These are phyloP conservation scores for Drosophila aff. DNA, from an alignment of 1,140 invertebrate species.

Conservation along the genomic window DNA sequence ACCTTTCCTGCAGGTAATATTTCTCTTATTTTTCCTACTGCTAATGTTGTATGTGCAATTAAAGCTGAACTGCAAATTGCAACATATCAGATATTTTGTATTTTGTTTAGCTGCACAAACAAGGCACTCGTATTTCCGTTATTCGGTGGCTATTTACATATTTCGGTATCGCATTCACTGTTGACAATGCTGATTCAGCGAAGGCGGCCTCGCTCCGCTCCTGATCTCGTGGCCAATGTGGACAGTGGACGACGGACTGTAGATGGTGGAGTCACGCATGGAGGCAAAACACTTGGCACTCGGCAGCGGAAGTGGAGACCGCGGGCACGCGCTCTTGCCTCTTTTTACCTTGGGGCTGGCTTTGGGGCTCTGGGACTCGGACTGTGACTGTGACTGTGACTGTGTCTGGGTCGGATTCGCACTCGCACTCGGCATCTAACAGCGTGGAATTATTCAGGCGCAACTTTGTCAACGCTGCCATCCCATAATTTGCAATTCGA, in stretches of 20 bases:
- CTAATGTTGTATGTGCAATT: neutral
- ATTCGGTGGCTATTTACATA: neutral
- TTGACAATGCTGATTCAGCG: neutral
- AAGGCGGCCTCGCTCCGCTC: constrained; percentile 50
- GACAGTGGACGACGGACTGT: constrained; percentile 2
- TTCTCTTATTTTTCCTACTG: constrained; percentile 12
- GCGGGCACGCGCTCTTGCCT: constrained; percentile 69
- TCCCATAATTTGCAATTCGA: constrained; percentile 79
- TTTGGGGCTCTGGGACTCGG: constrained; percentile 5
- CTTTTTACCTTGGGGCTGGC: constrained; percentile 31
- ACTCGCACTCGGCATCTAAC: constrained; percentile 31
- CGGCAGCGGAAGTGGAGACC: constrained; percentile 67
- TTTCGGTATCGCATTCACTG: constrained; percentile 2
- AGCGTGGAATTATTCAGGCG: constrained; percentile 57
- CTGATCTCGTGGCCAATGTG: constrained; percentile 42
- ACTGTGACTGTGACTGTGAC: constrained; percentile 1
- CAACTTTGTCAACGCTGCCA: constrained; percentile 54
- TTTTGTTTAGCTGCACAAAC: constrained; percentile 26
- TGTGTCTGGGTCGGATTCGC: constrained; percentile 33
- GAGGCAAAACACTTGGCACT: constrained; percentile 52
- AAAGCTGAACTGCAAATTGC: constrained; percentile 10
- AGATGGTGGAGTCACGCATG: constrained; percentile 65
- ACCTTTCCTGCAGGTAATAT: neutral
- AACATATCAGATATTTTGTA: constrained; percentile 21
- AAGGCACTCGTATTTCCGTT: constrained; percentile 17